Conservation (phyloP, 2,113 vertebrate species). For the Chaetops frenatus region DNA sequence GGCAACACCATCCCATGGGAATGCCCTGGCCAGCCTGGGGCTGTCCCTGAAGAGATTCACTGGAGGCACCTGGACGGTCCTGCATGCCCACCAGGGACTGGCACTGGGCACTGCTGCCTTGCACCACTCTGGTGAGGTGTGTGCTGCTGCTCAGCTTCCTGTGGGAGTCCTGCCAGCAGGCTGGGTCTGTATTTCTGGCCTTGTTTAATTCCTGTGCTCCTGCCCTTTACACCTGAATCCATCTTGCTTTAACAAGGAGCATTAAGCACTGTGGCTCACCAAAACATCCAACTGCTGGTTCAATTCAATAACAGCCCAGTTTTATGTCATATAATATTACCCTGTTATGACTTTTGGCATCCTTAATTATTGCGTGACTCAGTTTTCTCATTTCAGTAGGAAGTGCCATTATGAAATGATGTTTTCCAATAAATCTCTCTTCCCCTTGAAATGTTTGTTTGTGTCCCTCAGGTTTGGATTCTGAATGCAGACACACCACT, state of each 20-base stretch:
- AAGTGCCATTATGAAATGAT: neutral
- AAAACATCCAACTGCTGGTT: neutral
- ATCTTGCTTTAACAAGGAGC: neutral
- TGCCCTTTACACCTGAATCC: neutral
- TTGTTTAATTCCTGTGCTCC: neutral
- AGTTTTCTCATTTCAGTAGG: neutral
- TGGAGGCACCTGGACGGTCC: neutral
- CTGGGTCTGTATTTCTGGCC: neutral
- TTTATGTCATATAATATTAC: neutral
- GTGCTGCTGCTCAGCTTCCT: neutral
- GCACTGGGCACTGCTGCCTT: neutral
- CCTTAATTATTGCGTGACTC: neutral
- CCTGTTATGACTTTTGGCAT: neutral
- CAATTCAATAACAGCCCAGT: neutral
- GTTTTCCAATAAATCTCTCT: neutral
- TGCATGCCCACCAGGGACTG: neutral
- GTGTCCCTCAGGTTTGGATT: neutral
- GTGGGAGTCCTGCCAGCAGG: neutral
- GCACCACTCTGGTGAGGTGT: neutral
- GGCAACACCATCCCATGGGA: neutral
- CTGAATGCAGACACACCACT: conserved; percentile 4
- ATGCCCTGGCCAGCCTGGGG: neutral
- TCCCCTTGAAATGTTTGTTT: neutral
- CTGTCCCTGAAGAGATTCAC: neutral
- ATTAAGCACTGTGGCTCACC: neutral